Conservation (phyloP, 2,888 invertebrate genomes). For the Cryptus viduatorius region DNA sequence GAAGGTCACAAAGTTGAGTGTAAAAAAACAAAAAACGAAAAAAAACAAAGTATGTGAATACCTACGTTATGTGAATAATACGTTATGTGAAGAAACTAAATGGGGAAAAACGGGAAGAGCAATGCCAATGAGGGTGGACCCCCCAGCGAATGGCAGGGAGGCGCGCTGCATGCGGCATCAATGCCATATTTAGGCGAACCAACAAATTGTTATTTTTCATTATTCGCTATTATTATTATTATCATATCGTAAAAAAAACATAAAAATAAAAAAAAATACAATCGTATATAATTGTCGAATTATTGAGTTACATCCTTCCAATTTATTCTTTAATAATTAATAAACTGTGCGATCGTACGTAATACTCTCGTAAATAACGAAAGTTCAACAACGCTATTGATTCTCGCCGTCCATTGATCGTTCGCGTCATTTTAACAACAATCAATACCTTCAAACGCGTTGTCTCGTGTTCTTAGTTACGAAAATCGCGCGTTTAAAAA, state of each 20-base stretch:
- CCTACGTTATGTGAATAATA: constrained; percentile 70
- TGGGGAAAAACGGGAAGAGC: constrained; percentile 39
- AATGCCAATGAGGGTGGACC: constrained; percentile 75
- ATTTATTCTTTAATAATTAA: background rate
- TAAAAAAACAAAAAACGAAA: constrained; percentile 44
- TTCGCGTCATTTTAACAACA: background rate
- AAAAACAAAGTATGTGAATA: constrained; percentile 53
- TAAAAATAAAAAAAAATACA: constrained; percentile 62
- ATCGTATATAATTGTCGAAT: background rate
- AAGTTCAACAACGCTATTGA: background rate
- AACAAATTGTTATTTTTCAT: constrained; percentile 72
- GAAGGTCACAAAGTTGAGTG: constrained; percentile 68
- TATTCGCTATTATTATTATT: constrained; percentile 68
- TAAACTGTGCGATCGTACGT: background rate
- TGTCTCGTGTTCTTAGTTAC: background rate
- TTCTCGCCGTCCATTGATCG: background rate
- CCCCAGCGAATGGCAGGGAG: constrained; percentile 68
- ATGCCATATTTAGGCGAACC: constrained; percentile 68
- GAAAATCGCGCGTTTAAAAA: background rate
- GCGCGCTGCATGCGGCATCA: constrained; percentile 69
- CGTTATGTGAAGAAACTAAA: constrained; percentile 65
- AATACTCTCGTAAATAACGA: background rate
- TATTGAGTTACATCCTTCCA: background rate
- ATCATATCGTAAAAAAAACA: constrained; percentile 64
- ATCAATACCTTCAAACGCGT: background rate